Evolutionary conservation across 2,888 invertebrate genomes (phyloP).

Genomic region (Mythimna pallens): DNA sequence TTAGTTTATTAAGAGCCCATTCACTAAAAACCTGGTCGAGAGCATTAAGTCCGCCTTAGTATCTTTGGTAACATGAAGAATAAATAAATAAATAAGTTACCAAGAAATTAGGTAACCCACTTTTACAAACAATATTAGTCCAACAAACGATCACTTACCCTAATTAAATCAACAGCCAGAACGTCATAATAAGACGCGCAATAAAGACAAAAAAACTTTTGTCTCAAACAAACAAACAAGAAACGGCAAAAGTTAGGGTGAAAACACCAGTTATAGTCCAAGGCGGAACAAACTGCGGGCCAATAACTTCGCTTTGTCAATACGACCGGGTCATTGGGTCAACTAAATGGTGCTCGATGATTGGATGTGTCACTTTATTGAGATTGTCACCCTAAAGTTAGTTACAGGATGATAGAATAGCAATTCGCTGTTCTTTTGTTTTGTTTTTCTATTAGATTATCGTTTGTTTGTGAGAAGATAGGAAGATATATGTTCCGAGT

Average conservation of each 20-base stretch:
- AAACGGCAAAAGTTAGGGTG: conserved; percentile 51
- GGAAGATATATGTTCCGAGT: not conserved
- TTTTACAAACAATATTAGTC: not conserved
- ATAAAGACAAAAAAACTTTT: conserved; percentile 33
- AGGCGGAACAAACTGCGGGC: conserved; percentile 55
- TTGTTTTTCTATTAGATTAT: conserved; percentile 4
- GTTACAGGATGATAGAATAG: conserved; percentile 40
- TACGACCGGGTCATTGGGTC: conserved; percentile 63
- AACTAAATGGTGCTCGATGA: conserved; percentile 54
- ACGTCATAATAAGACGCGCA: conserved; percentile 23
- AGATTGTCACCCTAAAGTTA: conserved; percentile 55
- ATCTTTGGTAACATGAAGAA: too few species aligned
- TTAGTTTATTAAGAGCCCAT: too few species aligned
- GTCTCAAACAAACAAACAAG: conserved; percentile 44
- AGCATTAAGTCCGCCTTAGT: too few species aligned
- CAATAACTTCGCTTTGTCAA: conserved; percentile 60
- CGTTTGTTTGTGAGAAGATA: not conserved
- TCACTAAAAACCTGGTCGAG: too few species aligned
- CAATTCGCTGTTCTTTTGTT: conserved; percentile 24
- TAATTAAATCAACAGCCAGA: conserved; percentile 34
- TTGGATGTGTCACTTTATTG: conserved; percentile 59
- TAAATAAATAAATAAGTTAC: too few species aligned
- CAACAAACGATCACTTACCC: conserved; percentile 19
- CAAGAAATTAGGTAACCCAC: not conserved
- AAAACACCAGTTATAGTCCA: conserved; percentile 54